Base-by-base conservation (phyloP, 2,888 invertebrate genomes). In the Athrips mouffetella region DNA sequence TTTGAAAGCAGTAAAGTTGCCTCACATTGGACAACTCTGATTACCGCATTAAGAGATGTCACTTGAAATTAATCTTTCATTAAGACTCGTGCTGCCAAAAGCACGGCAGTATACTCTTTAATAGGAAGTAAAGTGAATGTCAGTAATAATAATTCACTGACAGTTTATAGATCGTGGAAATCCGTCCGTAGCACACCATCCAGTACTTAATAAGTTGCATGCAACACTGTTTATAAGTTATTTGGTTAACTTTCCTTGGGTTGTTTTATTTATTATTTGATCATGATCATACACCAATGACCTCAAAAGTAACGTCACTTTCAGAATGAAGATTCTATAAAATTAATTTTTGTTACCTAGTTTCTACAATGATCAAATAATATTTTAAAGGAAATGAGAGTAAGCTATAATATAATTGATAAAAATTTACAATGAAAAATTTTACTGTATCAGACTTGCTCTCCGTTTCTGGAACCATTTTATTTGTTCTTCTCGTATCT, bases 121-220 rank as follows among this genome's bases (percentile, higher is more conserved):
- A n/a, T n/a, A n/a, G n/a, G n/a, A n/a, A n/a, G n/a, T n/a, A 29
- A 30, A n/a, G 30, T n/a, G 30, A 30, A n/a, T 30, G 11, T 2
- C 11, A n/a, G 4, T 4, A 2, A n/a, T 7, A 30, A 7, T n/a
- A 30, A n/a, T 30, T n/a, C 18, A 20, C 35, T n/a, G n/a, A n/a
- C n/a, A 3, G 3, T n/a, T n/a, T 21, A 11, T 4, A n/a, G 37
- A 42, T 42, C 21, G 31, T 44, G 44, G 13, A 44, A 44, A 31
- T 18, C 31, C 30, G 6, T n/a, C 23, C 18, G 11, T 75, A 75
- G 74, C 65, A 77, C 73, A 79, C 79, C 60, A 69, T 70, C 70
- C 69, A 63, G 68, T 74, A 70, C 58, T 62, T 54, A 55, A 70
- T 73, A 80, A 79, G 77, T 76, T 80, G 86, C 86, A 86, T 86